These are phyloP conservation scores for Adoxophyes honmai DNA, from an alignment of 1,140 invertebrate genomes.

Conservation along the genomic window DNA sequence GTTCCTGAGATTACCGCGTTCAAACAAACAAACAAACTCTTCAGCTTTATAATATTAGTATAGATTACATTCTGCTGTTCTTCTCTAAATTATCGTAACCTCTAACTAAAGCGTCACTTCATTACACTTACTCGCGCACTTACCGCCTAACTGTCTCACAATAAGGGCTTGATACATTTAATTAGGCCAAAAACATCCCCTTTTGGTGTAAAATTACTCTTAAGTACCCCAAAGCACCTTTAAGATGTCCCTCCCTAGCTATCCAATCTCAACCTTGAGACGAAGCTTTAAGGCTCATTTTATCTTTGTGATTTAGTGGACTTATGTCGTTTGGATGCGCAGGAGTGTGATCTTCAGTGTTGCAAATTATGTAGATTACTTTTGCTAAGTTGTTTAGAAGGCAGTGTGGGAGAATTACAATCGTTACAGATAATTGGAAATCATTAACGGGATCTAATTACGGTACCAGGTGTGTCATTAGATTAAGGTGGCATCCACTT, in stretches of 20 bases:
- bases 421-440: slow-evolving; percentile 12
- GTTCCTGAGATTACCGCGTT: too few species aligned
- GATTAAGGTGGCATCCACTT: too few species aligned
- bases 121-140: neutral
- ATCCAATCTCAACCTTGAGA: neutral
- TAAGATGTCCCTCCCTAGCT: neutral
- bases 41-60: too few species aligned
- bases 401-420: neutral
- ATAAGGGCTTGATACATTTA: slow-evolving; percentile 14
- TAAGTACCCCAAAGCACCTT: slow-evolving; percentile 4
- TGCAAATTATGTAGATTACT: slow-evolving; percentile 16
- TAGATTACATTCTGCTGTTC: too few species aligned
- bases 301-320: neutral
- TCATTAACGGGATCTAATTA: neutral
- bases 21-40: too few species aligned
- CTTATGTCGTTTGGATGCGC: neutral
- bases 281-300: too few species aligned
- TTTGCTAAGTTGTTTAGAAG: slow-evolving; percentile 16
- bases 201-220: slow-evolving; percentile 4
- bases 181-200: slow-evolving; percentile 12
- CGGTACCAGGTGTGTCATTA: too few species aligned
- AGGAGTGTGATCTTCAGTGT: slow-evolving; percentile 10
- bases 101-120: too few species aligned
- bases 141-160: neutral
- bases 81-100: too few species aligned